These are phyloP conservation scores for Globia sparganii DNA, from an alignment of 2,888 invertebrate genomes.

Conservation along the genomic window DNA sequence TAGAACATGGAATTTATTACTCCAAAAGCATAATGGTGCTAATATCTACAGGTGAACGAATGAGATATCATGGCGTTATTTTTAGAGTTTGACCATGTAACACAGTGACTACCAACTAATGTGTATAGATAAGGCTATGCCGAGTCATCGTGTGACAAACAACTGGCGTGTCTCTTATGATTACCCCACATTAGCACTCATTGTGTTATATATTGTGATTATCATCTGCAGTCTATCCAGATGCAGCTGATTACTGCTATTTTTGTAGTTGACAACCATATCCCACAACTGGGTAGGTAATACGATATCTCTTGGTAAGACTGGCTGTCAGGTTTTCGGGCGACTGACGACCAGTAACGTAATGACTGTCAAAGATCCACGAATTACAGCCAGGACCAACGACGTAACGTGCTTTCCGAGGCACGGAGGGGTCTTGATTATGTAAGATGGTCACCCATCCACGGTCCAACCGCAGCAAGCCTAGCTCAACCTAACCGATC, in stretches of 20 bases:
- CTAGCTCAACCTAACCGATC: not conserved
- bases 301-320: not conserved
- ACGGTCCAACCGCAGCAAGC: not conserved
- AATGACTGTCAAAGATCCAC: not conserved
- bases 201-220: not conserved
- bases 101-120: slow-evolving; percentile 2
- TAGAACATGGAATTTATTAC: slow-evolving; percentile 20
- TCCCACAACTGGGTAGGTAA: not conserved
- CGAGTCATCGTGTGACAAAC: slow-evolving; percentile 35
- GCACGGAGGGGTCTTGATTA: not conserved
- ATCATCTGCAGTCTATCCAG: not conserved
- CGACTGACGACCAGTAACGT: not conserved
- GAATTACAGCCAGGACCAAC: not conserved
- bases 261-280: not conserved
- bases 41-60: slow-evolving; percentile 20
- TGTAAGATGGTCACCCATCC: not conserved
- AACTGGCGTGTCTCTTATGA: slow-evolving; percentile 11
- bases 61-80: slow-evolving; percentile 27
- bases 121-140: slow-evolving; percentile 31
- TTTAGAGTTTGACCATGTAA: slow-evolving; percentile 23
- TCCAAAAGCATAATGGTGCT: not conserved
- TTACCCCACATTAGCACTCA: slow-evolving; percentile 1
- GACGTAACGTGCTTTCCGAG: not conserved
- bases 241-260: not conserved
- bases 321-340: not conserved